These are phyloP conservation scores for Mobula hypostoma DNA, from an alignment of 2,113 vertebrate species.

Conservation along the genomic window DNA sequence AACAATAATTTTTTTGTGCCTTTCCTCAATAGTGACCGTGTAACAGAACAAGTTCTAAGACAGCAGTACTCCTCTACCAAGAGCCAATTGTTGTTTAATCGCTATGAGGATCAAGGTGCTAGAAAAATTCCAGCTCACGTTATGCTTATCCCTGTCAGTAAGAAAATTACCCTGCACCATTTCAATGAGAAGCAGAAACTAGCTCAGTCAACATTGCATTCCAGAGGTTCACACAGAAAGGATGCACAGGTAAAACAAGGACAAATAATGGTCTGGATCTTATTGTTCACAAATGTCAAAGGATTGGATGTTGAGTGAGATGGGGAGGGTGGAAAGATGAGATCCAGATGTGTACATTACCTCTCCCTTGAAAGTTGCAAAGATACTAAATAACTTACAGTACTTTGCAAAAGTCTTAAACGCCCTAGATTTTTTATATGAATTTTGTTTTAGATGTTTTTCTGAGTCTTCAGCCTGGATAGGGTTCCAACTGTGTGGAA, in stretches of 20 bases:
- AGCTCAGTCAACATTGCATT: not conserved
- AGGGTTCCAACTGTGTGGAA: too few relatives aligned
- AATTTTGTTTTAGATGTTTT: too few relatives aligned
- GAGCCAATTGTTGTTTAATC: not conserved
- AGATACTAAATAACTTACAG: not conserved
- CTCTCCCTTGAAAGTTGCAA: not conserved
- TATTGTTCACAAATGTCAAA: not conserved
- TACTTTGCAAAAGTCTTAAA: too few relatives aligned
- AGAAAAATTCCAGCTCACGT: not conserved
- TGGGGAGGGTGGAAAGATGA: not conserved
- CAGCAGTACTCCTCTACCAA: not conserved
- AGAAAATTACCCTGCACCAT: not conserved
- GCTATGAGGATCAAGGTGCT: not conserved
- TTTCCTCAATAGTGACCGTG: not conserved
- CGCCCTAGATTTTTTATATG: too few relatives aligned
- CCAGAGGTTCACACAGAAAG: not conserved
- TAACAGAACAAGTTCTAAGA: not conserved
- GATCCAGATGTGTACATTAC: not conserved
- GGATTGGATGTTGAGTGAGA: not conserved
- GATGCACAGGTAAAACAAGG: not conserved
- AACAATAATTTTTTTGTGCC: not conserved
- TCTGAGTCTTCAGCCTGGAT: too few relatives aligned
- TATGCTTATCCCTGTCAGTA: not conserved
- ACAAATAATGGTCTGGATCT: not conserved
- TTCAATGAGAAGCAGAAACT: not conserved